phyloP scores from a whole-genome alignment of 64 coral and sea anemone genomes.

The Pocillopora verrucosa region DNA sequence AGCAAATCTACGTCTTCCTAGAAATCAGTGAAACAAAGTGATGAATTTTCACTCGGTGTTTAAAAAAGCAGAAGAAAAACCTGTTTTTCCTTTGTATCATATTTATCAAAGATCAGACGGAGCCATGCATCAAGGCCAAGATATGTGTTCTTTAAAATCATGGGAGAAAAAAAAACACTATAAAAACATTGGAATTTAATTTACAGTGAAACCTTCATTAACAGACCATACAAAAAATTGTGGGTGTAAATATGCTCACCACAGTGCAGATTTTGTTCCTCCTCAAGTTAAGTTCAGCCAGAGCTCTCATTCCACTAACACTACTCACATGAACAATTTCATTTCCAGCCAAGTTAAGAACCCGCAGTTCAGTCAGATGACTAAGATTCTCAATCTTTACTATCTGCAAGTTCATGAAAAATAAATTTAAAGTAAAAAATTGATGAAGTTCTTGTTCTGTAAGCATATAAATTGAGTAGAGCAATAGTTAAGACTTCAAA shows the following conservation, averaged over 20 bases:
- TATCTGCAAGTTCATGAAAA: slow-evolving; percentile 48
- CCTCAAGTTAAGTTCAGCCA: slow-evolving; percentile 91
- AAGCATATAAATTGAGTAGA: neutral
- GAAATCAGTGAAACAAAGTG: neutral
- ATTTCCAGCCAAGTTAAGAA: slow-evolving; percentile 93
- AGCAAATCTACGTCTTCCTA: slow-evolving; percentile 89
- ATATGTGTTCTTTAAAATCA: too few species aligned
- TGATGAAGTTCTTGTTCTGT: neutral
- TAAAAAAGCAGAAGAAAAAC: neutral
- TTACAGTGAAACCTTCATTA: too few species aligned
- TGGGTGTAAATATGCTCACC: slow-evolving; percentile 35
- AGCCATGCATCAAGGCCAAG: too few species aligned
- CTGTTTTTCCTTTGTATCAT: too few species aligned
- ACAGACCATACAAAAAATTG: neutral
- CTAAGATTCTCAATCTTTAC: slow-evolving; percentile 89
- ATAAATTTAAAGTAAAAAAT: neutral
- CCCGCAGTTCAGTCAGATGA: slow-evolving; percentile 79
- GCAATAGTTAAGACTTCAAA: too few species aligned
- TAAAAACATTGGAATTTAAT: too few species aligned
- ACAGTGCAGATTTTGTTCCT: slow-evolving; percentile 88
- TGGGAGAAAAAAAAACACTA: too few species aligned
- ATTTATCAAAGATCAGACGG: too few species aligned
- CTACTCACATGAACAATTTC: slow-evolving; percentile 78
- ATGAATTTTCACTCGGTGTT: neutral
- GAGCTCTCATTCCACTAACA: slow-evolving; percentile 75